Conservation (phyloP, 2,888 invertebrate species). For the Carpatolechia fugitivella region DNA sequence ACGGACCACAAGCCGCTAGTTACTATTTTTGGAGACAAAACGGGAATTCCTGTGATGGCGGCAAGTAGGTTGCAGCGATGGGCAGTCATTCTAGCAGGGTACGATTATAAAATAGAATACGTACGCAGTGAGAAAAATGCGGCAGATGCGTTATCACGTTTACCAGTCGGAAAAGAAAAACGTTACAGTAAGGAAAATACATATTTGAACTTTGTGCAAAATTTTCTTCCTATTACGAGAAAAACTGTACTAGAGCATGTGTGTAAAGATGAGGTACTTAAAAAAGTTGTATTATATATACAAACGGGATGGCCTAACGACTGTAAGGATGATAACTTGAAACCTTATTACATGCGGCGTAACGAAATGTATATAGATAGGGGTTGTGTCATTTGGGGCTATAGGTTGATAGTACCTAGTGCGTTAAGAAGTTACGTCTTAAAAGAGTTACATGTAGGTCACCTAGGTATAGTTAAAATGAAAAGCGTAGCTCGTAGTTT, state of each 20-base stretch:
- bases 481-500: not conserved
- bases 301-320: not conserved
- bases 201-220: too few relatives aligned
- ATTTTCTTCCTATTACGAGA: too few relatives aligned
- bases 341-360: not conserved
- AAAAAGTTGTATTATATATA: not conserved
- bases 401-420: not conserved
- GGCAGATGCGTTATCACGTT: too few relatives aligned
- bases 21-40: conserved; percentile 11
- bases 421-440: not conserved
- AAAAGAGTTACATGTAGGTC: not conserved
- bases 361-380: not conserved
- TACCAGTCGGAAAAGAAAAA: too few relatives aligned
- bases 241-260: too few relatives aligned
- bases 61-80: too few relatives aligned
- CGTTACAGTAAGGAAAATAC: too few relatives aligned
- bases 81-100: too few relatives aligned
- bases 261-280: not conserved
- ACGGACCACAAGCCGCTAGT: conserved; percentile 12
- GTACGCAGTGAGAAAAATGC: too few relatives aligned
- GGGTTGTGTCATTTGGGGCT: not conserved
- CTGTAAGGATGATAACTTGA: not conserved
- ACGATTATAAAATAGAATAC: too few relatives aligned
- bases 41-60: too few relatives aligned
- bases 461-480: not conserved